phyloP scores from a whole-genome alignment of 2,888 invertebrate genomes.

The Galeopsomyia nigrocyanea region DNA sequence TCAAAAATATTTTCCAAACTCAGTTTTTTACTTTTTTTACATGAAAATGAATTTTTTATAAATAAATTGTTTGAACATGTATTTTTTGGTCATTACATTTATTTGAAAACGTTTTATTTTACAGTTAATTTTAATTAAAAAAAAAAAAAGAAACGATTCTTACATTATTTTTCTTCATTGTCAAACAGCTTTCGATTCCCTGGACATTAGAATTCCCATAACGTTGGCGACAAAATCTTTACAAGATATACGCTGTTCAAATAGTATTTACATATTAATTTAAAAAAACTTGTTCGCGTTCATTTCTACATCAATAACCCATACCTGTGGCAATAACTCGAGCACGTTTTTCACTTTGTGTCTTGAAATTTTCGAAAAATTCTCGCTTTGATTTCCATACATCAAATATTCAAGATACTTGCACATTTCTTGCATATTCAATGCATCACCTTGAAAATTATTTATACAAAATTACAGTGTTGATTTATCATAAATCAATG shows the following conservation, averaged over 20 bases:
- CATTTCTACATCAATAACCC: conserved; percentile 1
- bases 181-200: conserved; percentile 23
- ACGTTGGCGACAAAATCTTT: conserved; percentile 60
- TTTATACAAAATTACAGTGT: not conserved
- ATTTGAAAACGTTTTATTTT: too few relatives aligned
- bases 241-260: conserved; percentile 64
- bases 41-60: too few relatives aligned
- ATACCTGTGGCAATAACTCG: conserved; percentile 55
- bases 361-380: not conserved
- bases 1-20: too few relatives aligned
- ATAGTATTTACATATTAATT: conserved; percentile 61
- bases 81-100: too few relatives aligned
- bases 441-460: conserved; percentile 53
- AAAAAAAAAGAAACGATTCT: conserved; percentile 8
- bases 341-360: conserved; percentile 32
- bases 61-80: too few relatives aligned
- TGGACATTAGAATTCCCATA: conserved; percentile 56
- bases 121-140: not conserved
- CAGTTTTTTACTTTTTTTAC: too few relatives aligned
- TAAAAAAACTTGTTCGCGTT: conserved; percentile 46
- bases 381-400: not conserved
- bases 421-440: conserved; percentile 53
- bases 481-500: too few relatives aligned
- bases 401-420: conserved; percentile 53
- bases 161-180: conserved; percentile 15